These are phyloP conservation scores for Acleris literana DNA, from an alignment of 2,888 invertebrate genomes.

Conservation along the genomic window DNA sequence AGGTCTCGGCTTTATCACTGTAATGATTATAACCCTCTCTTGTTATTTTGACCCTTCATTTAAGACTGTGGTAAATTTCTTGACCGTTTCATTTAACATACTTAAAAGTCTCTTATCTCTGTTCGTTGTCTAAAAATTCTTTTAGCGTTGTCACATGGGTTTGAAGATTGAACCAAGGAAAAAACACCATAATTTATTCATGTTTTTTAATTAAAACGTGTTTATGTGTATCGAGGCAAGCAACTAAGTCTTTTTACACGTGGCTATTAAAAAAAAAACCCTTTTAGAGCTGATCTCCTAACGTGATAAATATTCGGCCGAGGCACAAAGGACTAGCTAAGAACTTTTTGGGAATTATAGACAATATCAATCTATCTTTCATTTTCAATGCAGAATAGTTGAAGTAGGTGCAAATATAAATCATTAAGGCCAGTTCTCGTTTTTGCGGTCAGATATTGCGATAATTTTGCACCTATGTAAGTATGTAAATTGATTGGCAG, in stretches of 20 bases:
- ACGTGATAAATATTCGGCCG: conserved; percentile 18
- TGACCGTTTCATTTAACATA: no score
- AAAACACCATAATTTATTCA: no score
- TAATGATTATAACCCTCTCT: conserved; percentile 22
- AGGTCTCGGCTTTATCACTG: conserved; percentile 42
- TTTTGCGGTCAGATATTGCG: conserved; percentile 30
- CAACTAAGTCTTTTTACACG: conserved; percentile 4
- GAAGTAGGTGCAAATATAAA: no score
- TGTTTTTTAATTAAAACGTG: no score
- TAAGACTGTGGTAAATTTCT: not conserved
- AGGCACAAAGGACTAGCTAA: conserved; percentile 3
- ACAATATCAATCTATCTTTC: not conserved
- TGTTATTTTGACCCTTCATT: conserved; percentile 23
- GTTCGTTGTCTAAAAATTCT: no score
- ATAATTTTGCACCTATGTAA: conserved; percentile 33
- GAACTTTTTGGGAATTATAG: not conserved
- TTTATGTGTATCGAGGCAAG: no score
- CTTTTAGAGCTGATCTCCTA: conserved; percentile 32
- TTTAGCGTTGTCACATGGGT: no score
- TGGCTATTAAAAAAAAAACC: conserved; percentile 15
- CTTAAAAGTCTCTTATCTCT: no score
- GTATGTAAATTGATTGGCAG: conserved; percentile 37
- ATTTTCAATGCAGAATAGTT: no score
- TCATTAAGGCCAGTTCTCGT: conserved; percentile 32
- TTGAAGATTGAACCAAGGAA: no score